A percentile compares a stretch with the other conserved stretches of the same genome.
Conservation (phyloP, 2,888 invertebrate genomes). For the Sesia apiformis region DNA sequence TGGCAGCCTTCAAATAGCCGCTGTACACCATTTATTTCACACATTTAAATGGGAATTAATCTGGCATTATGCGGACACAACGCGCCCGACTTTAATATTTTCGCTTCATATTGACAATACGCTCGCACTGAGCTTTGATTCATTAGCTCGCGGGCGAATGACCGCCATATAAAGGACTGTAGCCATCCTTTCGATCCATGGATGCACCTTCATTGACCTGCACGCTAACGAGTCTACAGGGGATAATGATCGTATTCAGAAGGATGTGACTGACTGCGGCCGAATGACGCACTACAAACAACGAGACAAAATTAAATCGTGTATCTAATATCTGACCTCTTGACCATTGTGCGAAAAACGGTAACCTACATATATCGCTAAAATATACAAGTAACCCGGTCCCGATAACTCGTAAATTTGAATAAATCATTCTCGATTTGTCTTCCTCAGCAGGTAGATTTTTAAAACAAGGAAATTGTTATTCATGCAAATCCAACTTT, state of each 20-base stretch:
- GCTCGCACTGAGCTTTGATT: constrained; percentile 57
- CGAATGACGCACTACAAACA: constrained; percentile 29
- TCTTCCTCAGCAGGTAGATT: constrained; percentile 64
- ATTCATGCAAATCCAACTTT: constrained; percentile 64
- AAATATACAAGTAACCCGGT: constrained; percentile 47
- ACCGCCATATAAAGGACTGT: constrained; percentile 59
- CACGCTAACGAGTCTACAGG: constrained; percentile 59
- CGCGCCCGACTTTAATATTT: constrained; percentile 52
- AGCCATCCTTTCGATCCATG: constrained; percentile 56
- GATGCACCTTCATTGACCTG: constrained; percentile 56
- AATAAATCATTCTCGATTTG: constrained; percentile 62
- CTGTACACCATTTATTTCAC: constrained; percentile 48
- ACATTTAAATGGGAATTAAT: constrained; percentile 65
- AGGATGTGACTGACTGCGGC: constrained; percentile 19
- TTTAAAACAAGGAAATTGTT: constrained; percentile 58
- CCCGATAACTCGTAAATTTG: constrained; percentile 47
- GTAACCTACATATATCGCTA: constrained; percentile 45
- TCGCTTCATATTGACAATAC: constrained; percentile 61
- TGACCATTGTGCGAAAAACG: constrained; percentile 33
- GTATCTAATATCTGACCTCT: constrained; percentile 15
- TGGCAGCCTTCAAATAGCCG: constrained; percentile 23
- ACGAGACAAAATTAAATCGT: constrained; percentile 28
- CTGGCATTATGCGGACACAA: constrained; percentile 46
- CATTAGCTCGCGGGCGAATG: constrained; percentile 65
- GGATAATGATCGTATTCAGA: constrained; percentile 63